These are phyloP conservation scores for Nothobranchius furzeri DNA, from an alignment of 2,113 vertebrate species.

Conservation along the genomic window DNA sequence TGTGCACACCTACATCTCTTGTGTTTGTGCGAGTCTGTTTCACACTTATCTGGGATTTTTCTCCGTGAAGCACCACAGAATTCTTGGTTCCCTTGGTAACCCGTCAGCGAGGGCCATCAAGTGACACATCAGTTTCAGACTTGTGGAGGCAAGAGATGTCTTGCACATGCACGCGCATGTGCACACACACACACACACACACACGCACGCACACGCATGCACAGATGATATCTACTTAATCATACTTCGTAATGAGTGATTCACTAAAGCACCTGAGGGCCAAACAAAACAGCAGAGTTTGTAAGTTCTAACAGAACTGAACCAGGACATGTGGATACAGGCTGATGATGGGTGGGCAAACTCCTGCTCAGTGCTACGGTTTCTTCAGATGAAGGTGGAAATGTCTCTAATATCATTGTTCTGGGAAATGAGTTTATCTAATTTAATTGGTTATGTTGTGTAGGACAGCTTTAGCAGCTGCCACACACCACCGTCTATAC, in stretches of 20 bases:
- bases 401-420: neutral
- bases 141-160: constrained; percentile 42
- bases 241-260: constrained; percentile 19
- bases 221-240: constrained; percentile 18
- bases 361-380: too few relatives aligned
- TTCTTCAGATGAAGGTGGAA: neutral
- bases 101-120: constrained; percentile 19
- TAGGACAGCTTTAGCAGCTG: too few relatives aligned
- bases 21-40: constrained; percentile 24
- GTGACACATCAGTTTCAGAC: constrained; percentile 35
- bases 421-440: too few relatives aligned
- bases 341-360: constrained; percentile 2
- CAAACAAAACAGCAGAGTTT: constrained; percentile 10
- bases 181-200: neutral
- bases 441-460: too few relatives aligned
- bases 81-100: constrained; percentile 54
- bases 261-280: constrained; percentile 39
- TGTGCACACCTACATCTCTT: constrained; percentile 17
- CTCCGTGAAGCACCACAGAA: constrained; percentile 38
- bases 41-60: constrained; percentile 55
- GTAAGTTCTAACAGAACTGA: neutral
- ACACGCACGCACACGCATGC: neutral
- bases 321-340: constrained; percentile 32
- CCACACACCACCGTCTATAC: too few relatives aligned
- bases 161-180: neutral